These are phyloP conservation scores for Thymelicus acteon DNA, from an alignment of 2,888 invertebrate genomes.

Conservation along the genomic window DNA sequence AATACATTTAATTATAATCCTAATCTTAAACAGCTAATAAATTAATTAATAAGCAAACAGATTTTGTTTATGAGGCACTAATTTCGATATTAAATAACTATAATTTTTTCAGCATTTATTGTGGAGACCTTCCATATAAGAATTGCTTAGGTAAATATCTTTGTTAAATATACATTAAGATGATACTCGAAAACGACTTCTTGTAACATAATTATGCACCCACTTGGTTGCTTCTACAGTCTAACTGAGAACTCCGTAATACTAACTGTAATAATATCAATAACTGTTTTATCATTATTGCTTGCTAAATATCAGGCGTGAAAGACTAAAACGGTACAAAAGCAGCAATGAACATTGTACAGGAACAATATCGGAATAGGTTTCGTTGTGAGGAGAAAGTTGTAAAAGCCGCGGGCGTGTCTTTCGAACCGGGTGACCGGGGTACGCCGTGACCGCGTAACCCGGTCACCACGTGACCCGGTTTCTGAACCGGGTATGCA, in stretches of 20 bases:
- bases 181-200: conserved; percentile 20
- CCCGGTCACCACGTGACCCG: conserved; percentile 72
- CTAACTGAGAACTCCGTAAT: conserved; percentile 5
- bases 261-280: background rate
- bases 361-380: background rate
- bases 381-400: conserved; percentile 18
- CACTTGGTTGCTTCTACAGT: conserved; percentile 5
- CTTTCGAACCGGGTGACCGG: conserved; percentile 59
- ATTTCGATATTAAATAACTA: background rate
- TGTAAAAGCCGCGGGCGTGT: conserved; percentile 49
- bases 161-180: background rate
- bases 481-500: conserved; percentile 57
- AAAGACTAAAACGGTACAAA: background rate
- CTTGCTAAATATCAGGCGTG: background rate
- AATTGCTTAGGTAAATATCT: background rate
- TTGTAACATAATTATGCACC: conserved; percentile 11
- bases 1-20: too few species aligned
- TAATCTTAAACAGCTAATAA: too few species aligned
- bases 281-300: background rate
- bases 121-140: background rate
- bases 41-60: too few species aligned
- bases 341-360: conserved; percentile 20
- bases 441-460: conserved; percentile 64
- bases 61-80: too few species aligned
- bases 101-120: background rate